These are phyloP conservation scores for Sitophilus oryzae DNA, from an alignment of 1,140 invertebrate genomes.

Conservation along the genomic window DNA sequence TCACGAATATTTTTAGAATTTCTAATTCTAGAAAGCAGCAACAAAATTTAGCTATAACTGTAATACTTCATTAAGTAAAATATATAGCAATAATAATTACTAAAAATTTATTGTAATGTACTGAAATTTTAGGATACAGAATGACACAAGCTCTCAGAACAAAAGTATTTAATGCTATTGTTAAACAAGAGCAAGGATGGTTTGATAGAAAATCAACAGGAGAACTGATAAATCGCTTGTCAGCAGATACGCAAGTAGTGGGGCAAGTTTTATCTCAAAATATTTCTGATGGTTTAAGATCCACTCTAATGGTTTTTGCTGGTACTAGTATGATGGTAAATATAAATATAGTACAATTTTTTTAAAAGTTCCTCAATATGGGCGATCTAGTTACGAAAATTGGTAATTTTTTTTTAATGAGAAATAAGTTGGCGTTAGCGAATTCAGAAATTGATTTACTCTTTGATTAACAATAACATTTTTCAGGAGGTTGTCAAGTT, in stretches of 20 bases:
- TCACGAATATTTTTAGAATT: too few relatives aligned
- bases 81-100: slow-evolving; percentile 10
- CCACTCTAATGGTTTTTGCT: slow-evolving; percentile 74
- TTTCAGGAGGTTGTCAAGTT: too few relatives aligned
- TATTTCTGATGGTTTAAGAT: slow-evolving; percentile 88
- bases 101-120: slow-evolving; percentile 1
- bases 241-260: slow-evolving; percentile 84
- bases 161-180: slow-evolving; percentile 75
- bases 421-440: too few relatives aligned
- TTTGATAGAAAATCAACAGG: slow-evolving; percentile 91
- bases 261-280: slow-evolving; percentile 90
- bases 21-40: too few relatives aligned
- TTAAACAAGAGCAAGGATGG: slow-evolving; percentile 88
- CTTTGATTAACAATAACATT: too few relatives aligned
- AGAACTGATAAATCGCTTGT: slow-evolving; percentile 89
- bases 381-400: too few relatives aligned
- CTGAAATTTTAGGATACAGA: slow-evolving; percentile 59
- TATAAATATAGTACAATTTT: slow-evolving; percentile 7
- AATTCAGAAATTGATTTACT: too few relatives aligned
- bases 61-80: too few relatives aligned
- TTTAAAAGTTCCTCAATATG: slow-evolving; percentile 1
- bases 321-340: slow-evolving; percentile 91
- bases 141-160: slow-evolving; percentile 80
- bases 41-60: too few relatives aligned
- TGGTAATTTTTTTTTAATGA: too few relatives aligned